Evolutionary conservation across 2,113 vertebrate species (phyloP).

Genomic region (Thymallus thymallus): DNA sequence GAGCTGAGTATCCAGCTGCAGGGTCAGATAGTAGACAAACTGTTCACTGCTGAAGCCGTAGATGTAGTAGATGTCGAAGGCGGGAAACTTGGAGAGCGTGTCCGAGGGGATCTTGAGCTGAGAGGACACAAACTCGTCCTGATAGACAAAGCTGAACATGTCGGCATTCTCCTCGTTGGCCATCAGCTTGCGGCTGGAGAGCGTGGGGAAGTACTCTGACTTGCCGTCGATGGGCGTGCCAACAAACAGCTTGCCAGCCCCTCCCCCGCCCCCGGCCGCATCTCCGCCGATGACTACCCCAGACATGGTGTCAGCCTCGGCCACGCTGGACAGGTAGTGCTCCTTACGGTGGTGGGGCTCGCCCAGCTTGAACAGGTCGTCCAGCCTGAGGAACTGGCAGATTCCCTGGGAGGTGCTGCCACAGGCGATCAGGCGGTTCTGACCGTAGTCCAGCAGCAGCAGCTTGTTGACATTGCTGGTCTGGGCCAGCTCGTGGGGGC

Average conservation of each 20-base stretch:
- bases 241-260: conserved; percentile 89
- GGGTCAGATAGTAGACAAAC: conserved; percentile 95
- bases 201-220: conserved; percentile 93
- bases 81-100: conserved; percentile 93
- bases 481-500: conserved; percentile 85
- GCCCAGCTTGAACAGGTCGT: conserved; percentile 94
- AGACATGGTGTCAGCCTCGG: conserved; percentile 91
- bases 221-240: conserved; percentile 95
- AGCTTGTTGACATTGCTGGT: conserved; percentile 95
- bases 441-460: conserved; percentile 89
- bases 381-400: conserved; percentile 94
- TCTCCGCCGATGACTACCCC: conserved; percentile 89
- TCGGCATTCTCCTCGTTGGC: conserved; percentile 93
- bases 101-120: conserved; percentile 98
- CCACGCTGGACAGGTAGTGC: conserved; percentile 95
- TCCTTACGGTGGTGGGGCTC: conserved; percentile 98
- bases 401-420: conserved; percentile 96
- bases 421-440: conserved; percentile 92
- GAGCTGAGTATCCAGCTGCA: conserved; percentile 93
- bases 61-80: conserved; percentile 96
- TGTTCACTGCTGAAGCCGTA: conserved; percentile 96
- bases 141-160: conserved; percentile 98
- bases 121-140: conserved; percentile 96
- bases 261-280: conserved; percentile 68
- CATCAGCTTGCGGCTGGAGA: conserved; percentile 94